A percentile compares a stretch with the other conserved stretches of the same genome.
phyloP scores from a whole-genome alignment of 2,113 vertebrate genomes.

The Mormyrus iriodes region DNA sequence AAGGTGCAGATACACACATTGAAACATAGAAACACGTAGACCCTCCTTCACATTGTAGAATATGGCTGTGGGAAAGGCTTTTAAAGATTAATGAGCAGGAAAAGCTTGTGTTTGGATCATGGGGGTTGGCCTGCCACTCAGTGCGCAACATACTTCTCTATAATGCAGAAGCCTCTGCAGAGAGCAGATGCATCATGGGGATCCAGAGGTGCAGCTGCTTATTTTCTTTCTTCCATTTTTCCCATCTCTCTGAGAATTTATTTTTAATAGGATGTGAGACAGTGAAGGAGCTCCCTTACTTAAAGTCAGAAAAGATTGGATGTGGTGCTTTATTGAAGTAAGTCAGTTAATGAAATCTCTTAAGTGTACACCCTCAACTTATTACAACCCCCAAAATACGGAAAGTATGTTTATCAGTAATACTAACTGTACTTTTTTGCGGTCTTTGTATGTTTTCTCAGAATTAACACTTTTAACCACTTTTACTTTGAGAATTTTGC shows the following conservation, averaged over 20 bases:
- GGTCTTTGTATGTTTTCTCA: neutral
- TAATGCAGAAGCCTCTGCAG: constrained; percentile 24
- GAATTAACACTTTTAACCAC: neutral
- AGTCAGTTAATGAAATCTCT: neutral
- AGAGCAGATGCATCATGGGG: constrained; percentile 7
- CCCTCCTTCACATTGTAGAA: neutral
- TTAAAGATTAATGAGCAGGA: constrained; percentile 29
- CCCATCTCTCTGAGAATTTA: constrained; percentile 16
- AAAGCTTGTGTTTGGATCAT: constrained; percentile 9
- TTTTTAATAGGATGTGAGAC: constrained; percentile 24
- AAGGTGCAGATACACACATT: neutral
- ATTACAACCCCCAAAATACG: neutral
- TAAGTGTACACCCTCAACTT: neutral
- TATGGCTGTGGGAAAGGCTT: neutral
- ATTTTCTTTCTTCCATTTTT: neutral
- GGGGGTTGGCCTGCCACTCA: neutral
- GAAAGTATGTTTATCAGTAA: neutral
- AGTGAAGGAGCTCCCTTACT: neutral
- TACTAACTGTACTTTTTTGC: neutral
- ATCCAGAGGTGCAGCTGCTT: constrained; percentile 17
- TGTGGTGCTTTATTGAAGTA: constrained; percentile 4
- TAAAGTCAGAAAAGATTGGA: constrained; percentile 11
- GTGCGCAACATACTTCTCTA: neutral
- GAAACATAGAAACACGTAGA: neutral
- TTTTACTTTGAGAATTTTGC: neutral